phyloP scores from a whole-genome alignment of 2,113 vertebrate genomes.

The Arizona elegans region DNA sequence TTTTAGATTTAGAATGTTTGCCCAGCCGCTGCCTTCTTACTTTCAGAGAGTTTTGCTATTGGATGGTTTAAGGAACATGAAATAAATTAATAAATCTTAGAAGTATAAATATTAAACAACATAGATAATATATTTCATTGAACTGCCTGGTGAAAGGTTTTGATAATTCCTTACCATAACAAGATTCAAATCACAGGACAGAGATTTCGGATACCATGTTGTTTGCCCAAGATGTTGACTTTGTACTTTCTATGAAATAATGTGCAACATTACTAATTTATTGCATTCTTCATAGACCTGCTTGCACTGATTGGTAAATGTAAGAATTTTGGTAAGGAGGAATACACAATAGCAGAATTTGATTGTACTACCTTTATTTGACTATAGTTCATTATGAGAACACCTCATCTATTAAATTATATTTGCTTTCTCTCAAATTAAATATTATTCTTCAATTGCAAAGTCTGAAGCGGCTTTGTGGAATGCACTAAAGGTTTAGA shows the following conservation, averaged over 20 bases:
- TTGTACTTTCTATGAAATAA: not conserved
- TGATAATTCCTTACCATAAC: too few species aligned
- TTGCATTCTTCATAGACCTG: not conserved
- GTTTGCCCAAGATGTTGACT: not conserved
- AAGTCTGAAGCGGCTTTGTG: not conserved
- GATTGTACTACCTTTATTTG: not conserved
- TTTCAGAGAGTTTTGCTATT: not conserved
- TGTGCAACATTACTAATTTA: not conserved
- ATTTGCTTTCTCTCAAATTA: not conserved
- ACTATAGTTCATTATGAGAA: not conserved
- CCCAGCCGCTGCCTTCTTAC: too few species aligned
- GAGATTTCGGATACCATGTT: not conserved
- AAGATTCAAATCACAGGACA: not conserved
- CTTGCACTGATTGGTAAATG: not conserved
- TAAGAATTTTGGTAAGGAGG: not conserved
- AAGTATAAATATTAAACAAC: not conserved
- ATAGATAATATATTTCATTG: not conserved
- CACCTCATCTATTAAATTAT: not conserved
- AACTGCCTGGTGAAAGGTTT: not conserved
- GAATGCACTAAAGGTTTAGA: not conserved
- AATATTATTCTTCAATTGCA: not conserved
- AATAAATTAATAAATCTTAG: not conserved
- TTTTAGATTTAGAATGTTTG: too few species aligned
- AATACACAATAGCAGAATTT: not conserved
- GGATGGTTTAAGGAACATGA: not conserved